Conservation (phyloP, 2,797 vertebrate species). For the Aulostomus chinensis region DNA sequence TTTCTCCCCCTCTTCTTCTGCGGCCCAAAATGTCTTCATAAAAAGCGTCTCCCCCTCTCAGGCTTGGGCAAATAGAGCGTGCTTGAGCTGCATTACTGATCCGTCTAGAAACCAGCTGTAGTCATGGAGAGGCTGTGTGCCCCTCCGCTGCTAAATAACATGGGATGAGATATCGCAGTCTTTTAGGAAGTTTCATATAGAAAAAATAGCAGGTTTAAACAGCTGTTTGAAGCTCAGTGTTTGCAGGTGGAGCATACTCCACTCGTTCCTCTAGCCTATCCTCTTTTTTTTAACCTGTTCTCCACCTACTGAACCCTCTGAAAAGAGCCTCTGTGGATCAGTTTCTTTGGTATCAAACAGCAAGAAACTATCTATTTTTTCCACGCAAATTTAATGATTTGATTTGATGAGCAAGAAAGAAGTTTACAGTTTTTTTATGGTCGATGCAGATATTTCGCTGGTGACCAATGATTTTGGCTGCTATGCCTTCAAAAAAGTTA, state of each 20-base stretch:
- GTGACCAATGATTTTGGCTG: no score
- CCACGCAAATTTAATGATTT: no score
- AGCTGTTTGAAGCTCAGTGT: constrained; percentile 4
- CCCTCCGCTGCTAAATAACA: constrained; percentile 25
- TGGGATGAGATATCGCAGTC: constrained; percentile 3
- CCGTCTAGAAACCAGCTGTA: constrained; percentile 60
- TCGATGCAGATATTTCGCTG: no score
- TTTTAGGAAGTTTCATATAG: no score
- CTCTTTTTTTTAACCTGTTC: constrained; percentile 10
- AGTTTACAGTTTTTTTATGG: no score
- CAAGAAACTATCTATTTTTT: no score
- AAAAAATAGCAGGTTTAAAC: no score
- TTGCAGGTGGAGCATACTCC: no score
- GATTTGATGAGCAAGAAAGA: no score
- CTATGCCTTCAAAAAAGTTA: no score
- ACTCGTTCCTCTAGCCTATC: not conserved
- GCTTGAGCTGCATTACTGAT: constrained; percentile 56
- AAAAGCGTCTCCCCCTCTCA: constrained; percentile 50
- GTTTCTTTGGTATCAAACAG: constrained; percentile 6
- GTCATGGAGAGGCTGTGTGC: constrained; percentile 42
- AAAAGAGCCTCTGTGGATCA: constrained; percentile 4
- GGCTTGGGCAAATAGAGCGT: constrained; percentile 50
- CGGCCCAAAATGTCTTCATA: constrained; percentile 53
- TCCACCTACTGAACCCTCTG: not conserved
- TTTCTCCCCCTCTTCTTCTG: constrained; percentile 1